Evolutionary conservation across 2,113 vertebrate genomes (phyloP).

Genomic region (Dasypus novemcinctus): DNA sequence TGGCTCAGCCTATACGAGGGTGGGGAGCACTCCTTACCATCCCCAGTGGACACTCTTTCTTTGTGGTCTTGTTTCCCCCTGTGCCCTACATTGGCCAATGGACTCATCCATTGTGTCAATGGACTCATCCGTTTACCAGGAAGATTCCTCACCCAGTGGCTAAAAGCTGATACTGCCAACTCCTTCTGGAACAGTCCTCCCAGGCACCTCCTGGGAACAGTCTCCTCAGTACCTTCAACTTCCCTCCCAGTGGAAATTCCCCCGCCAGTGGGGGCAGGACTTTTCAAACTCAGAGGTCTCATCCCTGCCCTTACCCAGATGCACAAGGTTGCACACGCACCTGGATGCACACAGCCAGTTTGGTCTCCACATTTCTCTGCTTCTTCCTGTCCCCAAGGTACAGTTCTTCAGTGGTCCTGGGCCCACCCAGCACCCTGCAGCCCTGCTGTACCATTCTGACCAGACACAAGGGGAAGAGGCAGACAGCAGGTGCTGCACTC

Average conservation of each 20-base stretch:
- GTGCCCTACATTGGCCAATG: background rate
- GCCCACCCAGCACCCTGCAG: background rate
- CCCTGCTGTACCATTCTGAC: background rate
- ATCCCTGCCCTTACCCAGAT: background rate
- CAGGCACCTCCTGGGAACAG: conserved; percentile 2
- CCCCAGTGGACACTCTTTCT: conserved; percentile 3
- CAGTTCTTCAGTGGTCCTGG: conserved; percentile 41
- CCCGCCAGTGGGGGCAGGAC: background rate
- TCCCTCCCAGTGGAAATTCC: background rate
- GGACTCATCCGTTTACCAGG: background rate
- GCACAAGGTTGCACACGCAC: conserved; percentile 19
- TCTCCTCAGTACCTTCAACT: background rate
- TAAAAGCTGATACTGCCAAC: conserved; percentile 31
- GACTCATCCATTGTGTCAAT: conserved; percentile 13
- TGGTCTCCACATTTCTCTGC: conserved; percentile 25
- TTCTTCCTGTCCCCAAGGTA: background rate
- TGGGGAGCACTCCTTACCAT: conserved; percentile 16
- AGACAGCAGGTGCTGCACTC: background rate
- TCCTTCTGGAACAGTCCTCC: conserved; percentile 9
- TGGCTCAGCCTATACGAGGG: conserved; percentile 13
- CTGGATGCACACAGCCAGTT: background rate
- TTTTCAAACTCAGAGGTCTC: conserved; percentile 39
- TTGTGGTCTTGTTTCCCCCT: conserved; percentile 31
- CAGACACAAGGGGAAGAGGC: background rate
- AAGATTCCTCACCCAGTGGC: conserved; percentile 19